phyloP scores from a whole-genome alignment of 2,113 vertebrate genomes.

The Vidua macroura region DNA sequence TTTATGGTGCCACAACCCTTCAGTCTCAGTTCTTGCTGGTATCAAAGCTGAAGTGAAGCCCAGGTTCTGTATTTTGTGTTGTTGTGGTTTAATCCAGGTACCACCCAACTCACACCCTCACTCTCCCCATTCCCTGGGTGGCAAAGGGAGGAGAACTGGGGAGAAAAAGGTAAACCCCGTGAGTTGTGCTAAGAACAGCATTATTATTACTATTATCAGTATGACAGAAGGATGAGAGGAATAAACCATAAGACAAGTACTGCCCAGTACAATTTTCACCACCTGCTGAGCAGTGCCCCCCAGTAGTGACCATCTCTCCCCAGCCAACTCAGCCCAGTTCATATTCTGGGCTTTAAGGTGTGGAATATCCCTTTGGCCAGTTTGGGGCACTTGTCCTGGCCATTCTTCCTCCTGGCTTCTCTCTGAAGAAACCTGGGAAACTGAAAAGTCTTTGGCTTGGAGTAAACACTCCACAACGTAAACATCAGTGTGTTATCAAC shows the following conservation, averaged over 20 bases:
- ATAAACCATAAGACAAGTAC: not conserved
- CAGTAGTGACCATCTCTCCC: not conserved
- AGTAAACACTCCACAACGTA: not conserved
- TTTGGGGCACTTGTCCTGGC: not conserved
- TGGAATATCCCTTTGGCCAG: not conserved
- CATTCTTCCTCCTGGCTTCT: not conserved
- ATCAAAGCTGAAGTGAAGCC: not conserved
- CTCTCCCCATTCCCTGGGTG: not conserved
- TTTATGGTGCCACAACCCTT: not conserved
- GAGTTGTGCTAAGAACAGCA: too few relatives aligned
- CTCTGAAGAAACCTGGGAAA: not conserved
- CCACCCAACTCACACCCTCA: not conserved
- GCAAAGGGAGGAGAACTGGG: not conserved
- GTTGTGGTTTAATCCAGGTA: not conserved
- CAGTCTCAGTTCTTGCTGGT: not conserved
- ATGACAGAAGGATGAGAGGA: not conserved
- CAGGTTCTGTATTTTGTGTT: not conserved
- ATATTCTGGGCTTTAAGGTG: not conserved
- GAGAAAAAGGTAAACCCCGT: fast-evolving
- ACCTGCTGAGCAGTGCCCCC: not conserved
- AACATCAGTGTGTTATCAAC: not conserved
- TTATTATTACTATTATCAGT: too few relatives aligned
- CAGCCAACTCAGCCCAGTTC: not conserved
- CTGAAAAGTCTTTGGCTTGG: not conserved
- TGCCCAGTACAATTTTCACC: not conserved